Evolutionary conservation across 2,113 vertebrate genomes (phyloP), one percentile per base, ranked within the genome.

Genomic region (Gasterosteus nipponicus): DNA sequence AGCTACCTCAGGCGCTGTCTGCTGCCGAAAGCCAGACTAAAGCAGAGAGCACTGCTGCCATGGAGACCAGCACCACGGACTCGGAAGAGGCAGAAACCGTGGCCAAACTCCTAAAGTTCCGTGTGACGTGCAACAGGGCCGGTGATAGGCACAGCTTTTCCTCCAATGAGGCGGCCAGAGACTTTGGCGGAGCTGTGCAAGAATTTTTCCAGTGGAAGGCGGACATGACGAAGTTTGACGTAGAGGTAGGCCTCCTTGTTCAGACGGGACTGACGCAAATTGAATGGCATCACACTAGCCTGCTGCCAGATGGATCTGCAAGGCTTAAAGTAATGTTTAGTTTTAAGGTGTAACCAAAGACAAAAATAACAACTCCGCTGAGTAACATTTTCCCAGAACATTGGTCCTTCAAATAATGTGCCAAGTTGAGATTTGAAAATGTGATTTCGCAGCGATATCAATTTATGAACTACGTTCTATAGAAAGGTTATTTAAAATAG

Each of bases 211-310:
- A 95, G 83, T 99, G 98, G 98, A 99, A 99, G 82, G 96, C 98
- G 31, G 97, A 99, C 74, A 99, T 99, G 98, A 99, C 97, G 1
- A 97, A 96, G 89, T 99, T 99, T 81, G 98, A 99, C 80, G 93
- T 99, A 4, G 98, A 99, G 97, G 98, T 99, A 93, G 39, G 84
- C 22, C 5, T 9, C 22, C 69, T 60, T 77, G 72, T 75, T 70
- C 16, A 35, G 11, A 51, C 16, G 7, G 3, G 12, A 74, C 15
- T 19, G 31, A 51, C 3, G 0, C 31, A 42, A 26, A 71, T 3
- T 33, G 26, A 82, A 86, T 83, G 51, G 9, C 63, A 12, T 8
- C 4, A 0, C 65, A 35, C 1, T 7, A 33, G 33, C 33, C 33
- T 39, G 41, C 1, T 7, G 2, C 3, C 16, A 56, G 61, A 56